Conservation (phyloP, 2,888 invertebrate genomes). For the Sclerodermus sp. region DNA sequence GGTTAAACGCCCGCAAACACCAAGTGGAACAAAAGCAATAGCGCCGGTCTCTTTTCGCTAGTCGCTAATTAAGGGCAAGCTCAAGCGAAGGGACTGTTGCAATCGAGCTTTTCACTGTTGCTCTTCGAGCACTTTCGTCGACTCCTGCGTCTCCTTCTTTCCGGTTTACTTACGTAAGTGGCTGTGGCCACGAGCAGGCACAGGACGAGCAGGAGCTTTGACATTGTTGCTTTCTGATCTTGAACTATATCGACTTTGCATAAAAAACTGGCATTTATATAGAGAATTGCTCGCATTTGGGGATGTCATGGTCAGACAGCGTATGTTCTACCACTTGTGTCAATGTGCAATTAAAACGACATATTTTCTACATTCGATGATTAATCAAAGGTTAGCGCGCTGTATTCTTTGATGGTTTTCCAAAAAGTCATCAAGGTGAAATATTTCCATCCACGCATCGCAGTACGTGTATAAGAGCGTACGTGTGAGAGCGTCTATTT, state of each 20-base stretch:
- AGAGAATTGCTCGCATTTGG: neutral
- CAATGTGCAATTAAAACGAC: slow-evolving; percentile 14
- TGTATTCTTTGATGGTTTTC: neutral
- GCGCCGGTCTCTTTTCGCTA: no score
- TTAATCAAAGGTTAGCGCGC: no score
- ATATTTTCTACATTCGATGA: no score
- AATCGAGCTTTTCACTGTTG: neutral
- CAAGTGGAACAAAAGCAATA: no score
- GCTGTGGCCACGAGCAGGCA: slow-evolving; percentile 15
- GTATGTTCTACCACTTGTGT: slow-evolving; percentile 27
- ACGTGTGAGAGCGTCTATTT: no score
- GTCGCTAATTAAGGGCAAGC: no score
- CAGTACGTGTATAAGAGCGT: neutral
- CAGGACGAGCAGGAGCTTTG: slow-evolving; percentile 21
- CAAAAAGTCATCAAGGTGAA: slow-evolving; percentile 2
- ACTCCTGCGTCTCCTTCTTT: no score
- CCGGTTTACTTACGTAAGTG: slow-evolving; percentile 25
- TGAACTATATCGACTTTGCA: neutral
- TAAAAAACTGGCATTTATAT: slow-evolving; percentile 10
- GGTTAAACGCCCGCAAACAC: no score
- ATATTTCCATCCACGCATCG: neutral
- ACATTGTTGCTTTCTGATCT: slow-evolving; percentile 20
- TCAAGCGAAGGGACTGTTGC: no score
- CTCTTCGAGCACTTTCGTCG: no score
- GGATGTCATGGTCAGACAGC: neutral